Evolutionary conservation across 2,113 vertebrate genomes (phyloP), one percentile per base, ranked within the genome.

Genomic region (Scalopus aquaticus): DNA sequence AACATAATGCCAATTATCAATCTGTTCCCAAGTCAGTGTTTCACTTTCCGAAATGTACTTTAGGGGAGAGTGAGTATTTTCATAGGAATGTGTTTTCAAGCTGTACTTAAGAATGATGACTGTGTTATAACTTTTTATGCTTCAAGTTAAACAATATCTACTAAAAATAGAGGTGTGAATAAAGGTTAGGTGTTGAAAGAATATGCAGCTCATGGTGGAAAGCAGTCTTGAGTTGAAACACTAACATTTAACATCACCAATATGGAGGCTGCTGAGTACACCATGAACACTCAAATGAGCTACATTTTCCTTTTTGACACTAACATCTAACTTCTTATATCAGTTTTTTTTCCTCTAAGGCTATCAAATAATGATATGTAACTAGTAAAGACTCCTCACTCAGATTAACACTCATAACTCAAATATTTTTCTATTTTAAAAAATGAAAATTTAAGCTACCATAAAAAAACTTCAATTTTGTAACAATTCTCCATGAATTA

Each of bases 111-210:
- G 39, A 96, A 93, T 65, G 51, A 93, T 73, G 42, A 56, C 58
- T 93, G 56, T 67, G 62, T 37, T 96, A 77, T 58, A 22, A 16
- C 65, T 89, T 95, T 77, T 91, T 70, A 72, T 26, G 7, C 73
- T 94, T 94, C 44, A 81, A 79, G 70, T 86, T 95, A 96, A 96
- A 95, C 82, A 95, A 10, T 67, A 86, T 72, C 49, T 94, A 81
- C 93, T 93, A 94, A 95, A 97, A 92, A 90, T 86, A 96, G 70
- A 92, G 51, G 72, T 89, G 64, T 51, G 80, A 96, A 80, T 92
- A 93, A 93, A 86, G 44, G 9, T 69, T 65, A 80, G 37, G 49
- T 72, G 28, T 92, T 93, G 56, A 96, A 93, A 90, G 69, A 83
- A 78, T 81, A 83, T 80, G 51, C 51, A 90, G 17, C 15, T 93